Evolutionary conservation across 2,797 vertebrate species (phyloP).

Genomic region (Allobates femoralis): DNA sequence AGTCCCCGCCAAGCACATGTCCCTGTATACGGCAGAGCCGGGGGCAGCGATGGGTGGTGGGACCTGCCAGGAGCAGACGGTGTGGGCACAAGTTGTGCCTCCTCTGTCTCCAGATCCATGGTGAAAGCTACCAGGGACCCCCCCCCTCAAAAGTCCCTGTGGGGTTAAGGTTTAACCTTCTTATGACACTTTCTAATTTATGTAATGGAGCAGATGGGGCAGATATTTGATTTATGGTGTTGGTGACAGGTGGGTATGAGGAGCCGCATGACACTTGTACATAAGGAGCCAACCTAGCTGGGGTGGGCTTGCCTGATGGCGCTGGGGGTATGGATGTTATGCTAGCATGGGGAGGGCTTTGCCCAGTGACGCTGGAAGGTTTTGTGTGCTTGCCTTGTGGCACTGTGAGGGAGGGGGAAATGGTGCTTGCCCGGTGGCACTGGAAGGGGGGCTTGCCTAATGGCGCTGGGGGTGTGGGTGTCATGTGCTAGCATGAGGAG

Average conservation of each 20-base stretch:
- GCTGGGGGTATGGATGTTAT: no score
- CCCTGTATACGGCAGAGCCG: not conserved
- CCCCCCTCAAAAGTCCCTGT: not conserved
- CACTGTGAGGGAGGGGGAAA: no score
- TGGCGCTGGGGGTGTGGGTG: no score
- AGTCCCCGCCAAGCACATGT: slow-evolving; percentile 19
- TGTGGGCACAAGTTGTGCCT: slow-evolving; percentile 21
- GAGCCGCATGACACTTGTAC: not conserved
- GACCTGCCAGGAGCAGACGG: slow-evolving; percentile 59
- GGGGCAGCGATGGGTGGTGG: not conserved
- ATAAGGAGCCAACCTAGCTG: not conserved
- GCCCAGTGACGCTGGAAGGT: no score
- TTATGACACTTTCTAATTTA: slow-evolving; percentile 44
- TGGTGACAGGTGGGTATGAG: not conserved
- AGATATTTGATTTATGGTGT: slow-evolving; percentile 32
- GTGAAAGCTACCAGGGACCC: not conserved
- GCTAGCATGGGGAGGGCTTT: no score
- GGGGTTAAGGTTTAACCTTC: slow-evolving; percentile 42
- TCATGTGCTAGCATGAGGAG: no score
- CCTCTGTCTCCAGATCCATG: slow-evolving; percentile 16
- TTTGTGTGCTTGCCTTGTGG: no score
- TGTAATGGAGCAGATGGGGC: slow-evolving; percentile 38
- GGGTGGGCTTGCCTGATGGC: no score
- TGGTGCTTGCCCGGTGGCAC: no score
- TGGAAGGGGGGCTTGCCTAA: no score